phyloP scores from a whole-genome alignment of 37 sponge, comb jelly and placozoan species.

The Eunapius fragilis region DNA sequence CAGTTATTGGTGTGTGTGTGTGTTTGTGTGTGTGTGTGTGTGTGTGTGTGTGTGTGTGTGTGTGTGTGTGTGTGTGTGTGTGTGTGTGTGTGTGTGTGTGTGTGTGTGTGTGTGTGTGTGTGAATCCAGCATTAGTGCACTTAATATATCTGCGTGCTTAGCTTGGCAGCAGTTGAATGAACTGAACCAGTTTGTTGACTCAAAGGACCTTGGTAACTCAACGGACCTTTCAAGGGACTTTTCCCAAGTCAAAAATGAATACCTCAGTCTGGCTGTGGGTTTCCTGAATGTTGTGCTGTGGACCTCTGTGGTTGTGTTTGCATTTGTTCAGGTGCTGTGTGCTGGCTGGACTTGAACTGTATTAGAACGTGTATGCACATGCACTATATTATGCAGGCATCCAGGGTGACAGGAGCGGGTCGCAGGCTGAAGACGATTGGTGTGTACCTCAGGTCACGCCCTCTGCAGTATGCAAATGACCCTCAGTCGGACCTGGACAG shows the following conservation, averaged over 20 bases:
- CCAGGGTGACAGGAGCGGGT: conserved; percentile 68
- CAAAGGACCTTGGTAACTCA: neutral
- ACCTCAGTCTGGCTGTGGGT: conserved; percentile 7
- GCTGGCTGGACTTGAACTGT: no score
- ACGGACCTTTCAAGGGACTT: neutral
- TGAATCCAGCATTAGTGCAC: no score
- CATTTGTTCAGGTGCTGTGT: conserved; percentile 57
- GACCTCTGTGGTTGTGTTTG: conserved; percentile 46
- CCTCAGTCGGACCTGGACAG: conserved; percentile 74
- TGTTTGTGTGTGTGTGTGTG: neutral
- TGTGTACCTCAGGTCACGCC: conserved; percentile 51
- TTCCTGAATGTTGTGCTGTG: conserved; percentile 47
- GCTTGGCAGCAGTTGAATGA: neutral
- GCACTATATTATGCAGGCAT: conserved; percentile 37
- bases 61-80: no score
- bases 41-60: neutral
- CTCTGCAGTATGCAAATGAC: conserved; percentile 50
- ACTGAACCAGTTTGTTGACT: no score
- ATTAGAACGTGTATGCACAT: no score
- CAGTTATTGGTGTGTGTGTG: conserved; percentile 22
- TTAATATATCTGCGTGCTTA: neutral
- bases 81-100: no score
- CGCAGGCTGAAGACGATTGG: conserved; percentile 38
- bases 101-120: no score
- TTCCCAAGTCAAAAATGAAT: neutral